A percentile compares a stretch with the other conserved stretches of the same genome.
These are phyloP conservation scores for Sepiola atlantica DNA, from an alignment of 2,888 invertebrate species.

Conservation along the genomic window DNA sequence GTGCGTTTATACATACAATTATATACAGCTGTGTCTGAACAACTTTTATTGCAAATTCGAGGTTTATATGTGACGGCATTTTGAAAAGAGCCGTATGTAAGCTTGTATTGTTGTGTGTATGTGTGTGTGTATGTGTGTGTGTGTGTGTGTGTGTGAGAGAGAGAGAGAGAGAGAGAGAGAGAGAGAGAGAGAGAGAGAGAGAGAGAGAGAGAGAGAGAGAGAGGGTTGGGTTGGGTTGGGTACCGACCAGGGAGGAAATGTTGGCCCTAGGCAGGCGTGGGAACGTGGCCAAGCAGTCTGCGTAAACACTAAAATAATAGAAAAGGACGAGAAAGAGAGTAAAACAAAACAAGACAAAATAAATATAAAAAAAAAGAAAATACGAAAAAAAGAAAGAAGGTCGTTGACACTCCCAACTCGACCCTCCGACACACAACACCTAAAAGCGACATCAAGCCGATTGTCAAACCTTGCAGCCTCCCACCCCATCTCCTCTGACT, in stretches of 20 bases:
- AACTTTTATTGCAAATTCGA: background rate
- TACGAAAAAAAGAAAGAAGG: background rate
- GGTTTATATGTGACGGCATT: background rate
- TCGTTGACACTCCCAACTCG: background rate
- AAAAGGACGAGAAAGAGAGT: background rate
- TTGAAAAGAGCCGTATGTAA: background rate
- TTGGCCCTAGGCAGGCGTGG: slow-evolving; percentile 1
- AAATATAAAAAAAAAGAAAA: background rate
- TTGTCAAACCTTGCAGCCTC: background rate
- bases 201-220: slow-evolving; percentile 44
- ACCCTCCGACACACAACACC: background rate
- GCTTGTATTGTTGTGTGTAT: background rate
- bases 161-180: slow-evolving; percentile 33
- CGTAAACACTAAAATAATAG: background rate
- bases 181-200: slow-evolving; percentile 48
- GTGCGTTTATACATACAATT: background rate
- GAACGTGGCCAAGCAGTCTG: slow-evolving; percentile 12
- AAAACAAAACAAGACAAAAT: no score
- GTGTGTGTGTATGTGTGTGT: background rate
- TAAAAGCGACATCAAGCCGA: background rate
- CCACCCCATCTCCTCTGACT: background rate
- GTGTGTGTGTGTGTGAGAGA: no score
- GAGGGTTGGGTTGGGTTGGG: background rate
- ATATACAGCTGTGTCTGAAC: background rate
- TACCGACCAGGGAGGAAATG: slow-evolving; percentile 24